A percentile compares a stretch with the other conserved stretches of the same genome.
Conservation (phyloP, 1,140 invertebrate genomes). For the Drosophila eugracilis region DNA sequence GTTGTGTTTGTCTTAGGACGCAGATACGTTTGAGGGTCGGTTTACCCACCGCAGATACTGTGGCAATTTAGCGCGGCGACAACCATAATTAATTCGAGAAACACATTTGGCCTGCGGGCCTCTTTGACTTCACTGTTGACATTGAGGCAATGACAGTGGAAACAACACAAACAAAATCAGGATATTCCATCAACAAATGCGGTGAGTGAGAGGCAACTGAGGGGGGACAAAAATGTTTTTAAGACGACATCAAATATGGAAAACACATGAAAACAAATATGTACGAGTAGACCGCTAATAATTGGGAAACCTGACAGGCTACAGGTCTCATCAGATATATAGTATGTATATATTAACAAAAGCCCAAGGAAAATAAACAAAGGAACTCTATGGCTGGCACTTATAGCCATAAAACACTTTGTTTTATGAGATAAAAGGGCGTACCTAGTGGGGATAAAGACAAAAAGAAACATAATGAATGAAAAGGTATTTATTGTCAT, state of each 20-base stretch:
- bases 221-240: slow-evolving; percentile 23
- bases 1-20: slow-evolving; percentile 8
- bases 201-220: background rate
- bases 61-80: slow-evolving; percentile 51
- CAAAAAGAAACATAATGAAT: no score
- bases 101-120: slow-evolving; percentile 41
- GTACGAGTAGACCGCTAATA: background rate
- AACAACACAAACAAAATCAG: slow-evolving; percentile 38
- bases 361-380: background rate
- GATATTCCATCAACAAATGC: background rate
- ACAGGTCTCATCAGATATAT: background rate
- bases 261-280: slow-evolving; percentile 24
- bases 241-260: slow-evolving; percentile 40
- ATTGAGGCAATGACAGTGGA: slow-evolving; percentile 48
- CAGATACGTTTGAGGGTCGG: slow-evolving; percentile 14
- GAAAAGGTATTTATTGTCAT: no score
- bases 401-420: slow-evolving; percentile 9
- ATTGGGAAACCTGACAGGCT: background rate
- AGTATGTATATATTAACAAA: background rate
- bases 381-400: background rate
- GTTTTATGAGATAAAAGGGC: background rate
- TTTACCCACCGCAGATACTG: slow-evolving; percentile 16
- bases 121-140: slow-evolving; percentile 35
- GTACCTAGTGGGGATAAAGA: background rate
- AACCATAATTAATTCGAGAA: slow-evolving; percentile 63